Evolutionary conservation across 2,888 invertebrate genomes (phyloP).

Genomic region (Caenorhabditis panamensis): DNA sequence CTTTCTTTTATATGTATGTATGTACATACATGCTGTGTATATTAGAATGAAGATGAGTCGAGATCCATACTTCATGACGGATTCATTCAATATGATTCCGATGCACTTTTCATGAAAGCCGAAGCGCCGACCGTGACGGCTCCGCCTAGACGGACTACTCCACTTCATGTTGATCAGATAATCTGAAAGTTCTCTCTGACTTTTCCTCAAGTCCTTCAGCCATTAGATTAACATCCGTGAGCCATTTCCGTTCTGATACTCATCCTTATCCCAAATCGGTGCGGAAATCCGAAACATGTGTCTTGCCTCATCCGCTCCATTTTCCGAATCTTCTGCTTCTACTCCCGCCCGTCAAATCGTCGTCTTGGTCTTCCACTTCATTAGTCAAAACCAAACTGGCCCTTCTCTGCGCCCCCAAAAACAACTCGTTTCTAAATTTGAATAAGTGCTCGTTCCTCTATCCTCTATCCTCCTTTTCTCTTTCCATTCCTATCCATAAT

Average conservation of each 20-base stretch:
- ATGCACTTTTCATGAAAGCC: slow-evolving; percentile 24
- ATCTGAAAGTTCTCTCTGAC: too few relatives aligned
- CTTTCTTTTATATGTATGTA: slow-evolving; percentile 49
- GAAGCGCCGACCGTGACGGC: neutral
- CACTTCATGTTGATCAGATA: too few relatives aligned
- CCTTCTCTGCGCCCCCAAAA: slow-evolving; percentile 22
- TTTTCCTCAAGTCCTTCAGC: neutral
- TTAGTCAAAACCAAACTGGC: slow-evolving; percentile 50
- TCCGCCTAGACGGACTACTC: too few relatives aligned
- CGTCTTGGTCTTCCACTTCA: slow-evolving; percentile 41
- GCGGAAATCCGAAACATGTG: slow-evolving; percentile 48
- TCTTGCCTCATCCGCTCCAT: neutral
- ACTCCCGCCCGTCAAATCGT: slow-evolving; percentile 26
- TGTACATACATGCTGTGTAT: slow-evolving; percentile 45
- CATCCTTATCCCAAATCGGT: slow-evolving; percentile 28
- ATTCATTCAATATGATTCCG: slow-evolving; percentile 53
- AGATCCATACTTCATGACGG: slow-evolving; percentile 48
- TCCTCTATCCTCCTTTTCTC: neutral
- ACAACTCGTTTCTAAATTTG: slow-evolving; percentile 54
- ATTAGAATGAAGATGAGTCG: slow-evolving; percentile 46
- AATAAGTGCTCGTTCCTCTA: slow-evolving; percentile 36
- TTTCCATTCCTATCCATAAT: slow-evolving; percentile 28
- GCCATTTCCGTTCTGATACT: slow-evolving; percentile 41
- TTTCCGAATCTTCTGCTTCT: slow-evolving; percentile 19
- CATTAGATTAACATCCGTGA: neutral